These are phyloP conservation scores for Narcine bancroftii DNA, from an alignment of 2,113 vertebrate genomes.

Conservation along the genomic window DNA sequence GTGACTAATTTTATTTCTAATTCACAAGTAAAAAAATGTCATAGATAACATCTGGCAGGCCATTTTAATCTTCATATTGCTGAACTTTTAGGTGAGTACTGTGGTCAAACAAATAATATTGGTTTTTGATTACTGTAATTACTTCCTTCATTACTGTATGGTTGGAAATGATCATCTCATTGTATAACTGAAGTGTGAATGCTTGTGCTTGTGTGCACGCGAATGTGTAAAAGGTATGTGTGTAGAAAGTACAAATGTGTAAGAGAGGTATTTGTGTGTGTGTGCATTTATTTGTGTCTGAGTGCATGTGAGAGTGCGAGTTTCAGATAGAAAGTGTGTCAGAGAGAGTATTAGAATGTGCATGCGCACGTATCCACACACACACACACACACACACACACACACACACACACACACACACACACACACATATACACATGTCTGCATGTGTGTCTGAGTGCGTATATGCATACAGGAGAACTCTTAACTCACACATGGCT, in stretches of 20 bases:
- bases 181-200: too few relatives aligned
- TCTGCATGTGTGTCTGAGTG: neutral
- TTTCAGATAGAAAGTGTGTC: too few relatives aligned
- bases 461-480: neutral
- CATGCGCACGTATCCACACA: too few relatives aligned
- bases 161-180: neutral
- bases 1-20: neutral
- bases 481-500: neutral
- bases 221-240: too few relatives aligned
- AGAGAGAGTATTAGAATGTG: too few relatives aligned
- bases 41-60: neutral
- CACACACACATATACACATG: too few relatives aligned
- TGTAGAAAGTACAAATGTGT: too few relatives aligned
- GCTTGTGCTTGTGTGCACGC: too few relatives aligned
- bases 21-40: neutral
- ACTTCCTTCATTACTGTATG: neutral
- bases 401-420: too few relatives aligned
- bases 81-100: neutral
- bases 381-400: too few relatives aligned
- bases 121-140: neutral
- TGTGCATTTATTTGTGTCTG: neutral
- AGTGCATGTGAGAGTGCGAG: too few relatives aligned
- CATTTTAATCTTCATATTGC: neutral
- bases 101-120: neutral
- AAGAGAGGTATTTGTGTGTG: neutral